Evolutionary conservation across 2,888 invertebrate species (phyloP).

Genomic region (Habroteleia sp.): DNA sequence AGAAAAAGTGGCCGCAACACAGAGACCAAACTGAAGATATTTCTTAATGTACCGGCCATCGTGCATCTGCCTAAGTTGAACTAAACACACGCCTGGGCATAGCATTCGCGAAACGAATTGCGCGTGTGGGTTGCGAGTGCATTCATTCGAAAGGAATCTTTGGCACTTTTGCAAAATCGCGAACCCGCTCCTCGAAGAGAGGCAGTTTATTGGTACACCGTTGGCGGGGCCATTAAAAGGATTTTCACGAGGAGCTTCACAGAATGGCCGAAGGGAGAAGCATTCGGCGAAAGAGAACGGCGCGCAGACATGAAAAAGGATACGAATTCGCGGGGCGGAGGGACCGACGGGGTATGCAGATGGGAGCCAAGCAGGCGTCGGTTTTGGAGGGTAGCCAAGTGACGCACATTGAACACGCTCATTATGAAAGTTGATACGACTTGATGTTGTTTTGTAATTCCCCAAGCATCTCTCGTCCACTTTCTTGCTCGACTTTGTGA

Average conservation of each 20-base stretch:
- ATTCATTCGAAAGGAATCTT: conserved; percentile 41
- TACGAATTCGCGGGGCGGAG: conserved; percentile 48
- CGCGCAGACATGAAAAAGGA: conserved; percentile 67
- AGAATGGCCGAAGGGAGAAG: conserved; percentile 69
- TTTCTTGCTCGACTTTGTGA: conserved; percentile 70
- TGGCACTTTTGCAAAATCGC: conserved; percentile 41
- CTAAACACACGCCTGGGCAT: conserved; percentile 10
- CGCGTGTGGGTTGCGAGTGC: conserved; percentile 1
- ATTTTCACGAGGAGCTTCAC: conserved; percentile 60
- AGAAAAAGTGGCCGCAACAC: background rate
- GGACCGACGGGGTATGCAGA: conserved; percentile 41
- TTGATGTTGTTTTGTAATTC: conserved; percentile 76
- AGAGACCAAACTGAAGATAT: background rate
- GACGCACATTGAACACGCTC: conserved; percentile 74
- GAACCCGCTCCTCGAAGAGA: background rate
- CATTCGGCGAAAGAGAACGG: conserved; percentile 68
- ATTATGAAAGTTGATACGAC: conserved; percentile 78
- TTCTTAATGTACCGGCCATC: conserved; percentile 10
- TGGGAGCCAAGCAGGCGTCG: conserved; percentile 63
- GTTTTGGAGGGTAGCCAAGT: conserved; percentile 75
- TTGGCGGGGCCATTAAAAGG: conserved; percentile 38
- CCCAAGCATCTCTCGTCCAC: conserved; percentile 62
- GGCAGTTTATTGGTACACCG: conserved; percentile 21
- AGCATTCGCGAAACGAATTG: conserved; percentile 4
- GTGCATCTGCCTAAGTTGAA: conserved; percentile 5